Evolutionary conservation across 1,140 invertebrate species (phyloP).

Genomic region (Sesamia nonagrioides): DNA sequence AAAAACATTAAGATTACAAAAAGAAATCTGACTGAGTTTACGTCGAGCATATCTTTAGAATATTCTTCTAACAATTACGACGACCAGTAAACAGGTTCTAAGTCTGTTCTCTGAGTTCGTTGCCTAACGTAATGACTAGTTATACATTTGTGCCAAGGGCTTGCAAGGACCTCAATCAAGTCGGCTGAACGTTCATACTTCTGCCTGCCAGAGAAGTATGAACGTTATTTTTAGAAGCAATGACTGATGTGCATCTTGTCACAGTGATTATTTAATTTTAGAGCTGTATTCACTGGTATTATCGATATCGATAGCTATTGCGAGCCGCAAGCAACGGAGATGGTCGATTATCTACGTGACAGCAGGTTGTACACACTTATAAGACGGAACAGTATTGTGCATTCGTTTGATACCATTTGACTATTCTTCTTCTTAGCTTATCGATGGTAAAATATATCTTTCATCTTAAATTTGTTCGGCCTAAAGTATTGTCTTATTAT

Average conservation of each 20-base stretch:
- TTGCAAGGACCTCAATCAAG: conserved; percentile 42
- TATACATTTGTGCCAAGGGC: conserved; percentile 42
- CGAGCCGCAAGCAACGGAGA: conserved; percentile 1
- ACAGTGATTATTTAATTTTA: conserved; percentile 31
- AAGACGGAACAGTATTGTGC: too few species aligned
- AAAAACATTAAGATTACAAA: too few species aligned
- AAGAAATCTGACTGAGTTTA: not conserved
- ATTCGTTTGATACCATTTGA: not conserved
- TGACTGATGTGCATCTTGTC: conserved; percentile 21
- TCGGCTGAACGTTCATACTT: too few species aligned
- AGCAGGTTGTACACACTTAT: not conserved
- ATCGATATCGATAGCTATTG: conserved; percentile 1
- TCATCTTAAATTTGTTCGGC: too few species aligned
- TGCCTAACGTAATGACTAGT: conserved; percentile 41
- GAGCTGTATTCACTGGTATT: not conserved
- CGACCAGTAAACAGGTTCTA: conserved; percentile 25
- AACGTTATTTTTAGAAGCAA: conserved; percentile 28
- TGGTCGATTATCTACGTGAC: conserved; percentile 1
- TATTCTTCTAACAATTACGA: conserved; percentile 13
- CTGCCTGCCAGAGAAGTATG: not conserved
- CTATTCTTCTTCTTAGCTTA: too few species aligned
- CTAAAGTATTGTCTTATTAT: too few species aligned
- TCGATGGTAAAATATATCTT: too few species aligned
- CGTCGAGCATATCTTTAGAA: not conserved
- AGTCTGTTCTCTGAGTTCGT: conserved; percentile 6